Conservation (phyloP, 2,113 vertebrate genomes). For the Charadrius vociferus region DNA sequence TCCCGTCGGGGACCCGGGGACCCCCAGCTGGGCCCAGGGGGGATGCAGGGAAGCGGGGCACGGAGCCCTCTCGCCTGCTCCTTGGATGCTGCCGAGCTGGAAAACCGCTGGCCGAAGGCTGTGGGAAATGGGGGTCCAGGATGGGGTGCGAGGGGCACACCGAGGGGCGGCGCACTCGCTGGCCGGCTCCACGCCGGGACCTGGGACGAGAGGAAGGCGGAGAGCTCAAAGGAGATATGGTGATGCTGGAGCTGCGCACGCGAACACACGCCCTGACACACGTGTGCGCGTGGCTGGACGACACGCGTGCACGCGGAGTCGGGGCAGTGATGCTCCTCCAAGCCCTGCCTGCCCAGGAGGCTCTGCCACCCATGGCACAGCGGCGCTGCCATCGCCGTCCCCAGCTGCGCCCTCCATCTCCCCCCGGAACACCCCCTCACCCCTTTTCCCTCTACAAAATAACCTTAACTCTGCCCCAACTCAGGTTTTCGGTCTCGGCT, state of each 20-base stretch:
- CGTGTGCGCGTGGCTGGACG: not conserved
- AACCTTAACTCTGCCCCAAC: not conserved
- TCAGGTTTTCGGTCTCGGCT: accelerated
- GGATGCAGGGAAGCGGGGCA: accelerated
- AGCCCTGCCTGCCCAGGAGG: not conserved
- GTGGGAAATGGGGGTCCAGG: not conserved
- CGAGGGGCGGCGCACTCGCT: accelerated
- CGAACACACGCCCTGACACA: not conserved
- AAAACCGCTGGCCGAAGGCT: not conserved
- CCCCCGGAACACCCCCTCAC: too few species aligned
- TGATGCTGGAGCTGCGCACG: too few species aligned
- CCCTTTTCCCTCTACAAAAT: not conserved
- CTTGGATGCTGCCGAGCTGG: not conserved
- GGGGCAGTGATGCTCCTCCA: not conserved
- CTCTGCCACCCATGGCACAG: not conserved
- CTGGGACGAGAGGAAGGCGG: not conserved
- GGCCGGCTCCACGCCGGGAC: accelerated
- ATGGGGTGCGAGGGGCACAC: not conserved
- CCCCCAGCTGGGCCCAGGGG: not conserved
- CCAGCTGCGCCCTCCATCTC: not conserved
- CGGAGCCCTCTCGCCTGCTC: accelerated
- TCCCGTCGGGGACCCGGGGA: accelerated
- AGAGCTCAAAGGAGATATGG: not conserved
- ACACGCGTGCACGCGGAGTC: accelerated
- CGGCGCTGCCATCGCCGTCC: not conserved